Evolutionary conservation across 1,140 invertebrate genomes (phyloP).

Genomic region (Pseudobourletiella spinata): DNA sequence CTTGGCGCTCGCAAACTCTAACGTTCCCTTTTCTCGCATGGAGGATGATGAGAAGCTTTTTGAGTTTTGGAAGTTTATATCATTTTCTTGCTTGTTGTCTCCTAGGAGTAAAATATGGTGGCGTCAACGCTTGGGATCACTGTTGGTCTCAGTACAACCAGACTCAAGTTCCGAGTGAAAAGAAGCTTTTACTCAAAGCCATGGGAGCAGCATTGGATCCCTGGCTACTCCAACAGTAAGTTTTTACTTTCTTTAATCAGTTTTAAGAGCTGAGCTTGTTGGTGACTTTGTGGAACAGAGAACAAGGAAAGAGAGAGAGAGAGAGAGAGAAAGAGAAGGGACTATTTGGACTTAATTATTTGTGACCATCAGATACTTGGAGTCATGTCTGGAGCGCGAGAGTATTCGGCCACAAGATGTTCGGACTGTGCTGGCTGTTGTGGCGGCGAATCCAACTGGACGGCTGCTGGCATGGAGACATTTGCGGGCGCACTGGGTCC

Average conservation of each 20-base stretch:
- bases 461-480: slow-evolving; percentile 65
- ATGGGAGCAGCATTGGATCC: slow-evolving; percentile 59
- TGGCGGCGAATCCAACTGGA: slow-evolving; percentile 58
- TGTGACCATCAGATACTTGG: slow-evolving; percentile 50
- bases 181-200: slow-evolving; percentile 55
- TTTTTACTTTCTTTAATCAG: background rate
- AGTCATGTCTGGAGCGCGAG: slow-evolving; percentile 52
- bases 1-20: too few relatives aligned
- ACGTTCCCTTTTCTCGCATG: too few relatives aligned
- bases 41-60: too few relatives aligned
- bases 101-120: slow-evolving; percentile 51
- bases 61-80: too few relatives aligned
- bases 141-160: slow-evolving; percentile 62
- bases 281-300: too few relatives aligned
- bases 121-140: slow-evolving; percentile 61
- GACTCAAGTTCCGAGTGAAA: slow-evolving; percentile 57
- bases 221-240: slow-evolving; percentile 59
- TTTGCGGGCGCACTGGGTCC: slow-evolving; percentile 61
- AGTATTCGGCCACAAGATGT: slow-evolving; percentile 61
- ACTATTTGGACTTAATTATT: too few relatives aligned
- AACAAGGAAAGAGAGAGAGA: too few relatives aligned
- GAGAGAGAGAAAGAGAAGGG: too few relatives aligned
- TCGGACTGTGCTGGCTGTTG: slow-evolving; percentile 54
- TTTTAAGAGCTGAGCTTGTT: background rate
- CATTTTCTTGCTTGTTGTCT: slow-evolving; percentile 5